Evolutionary conservation across 2,113 vertebrate species (phyloP).

Genomic region (Eclectus roratus): DNA sequence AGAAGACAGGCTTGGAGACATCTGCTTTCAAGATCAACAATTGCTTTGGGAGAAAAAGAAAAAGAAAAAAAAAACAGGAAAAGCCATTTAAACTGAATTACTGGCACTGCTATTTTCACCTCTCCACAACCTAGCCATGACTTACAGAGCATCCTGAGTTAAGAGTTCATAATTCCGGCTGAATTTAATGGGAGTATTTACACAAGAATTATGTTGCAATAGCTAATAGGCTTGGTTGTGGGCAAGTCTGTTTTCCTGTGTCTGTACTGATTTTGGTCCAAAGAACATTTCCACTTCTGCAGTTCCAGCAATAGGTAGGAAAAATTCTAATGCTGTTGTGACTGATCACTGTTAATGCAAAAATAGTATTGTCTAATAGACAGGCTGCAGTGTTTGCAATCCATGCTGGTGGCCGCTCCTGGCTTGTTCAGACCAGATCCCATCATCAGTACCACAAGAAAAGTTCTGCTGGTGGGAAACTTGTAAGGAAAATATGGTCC

Average conservation of each 20-base stretch:
- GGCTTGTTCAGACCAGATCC: not conserved
- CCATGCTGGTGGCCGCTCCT: not conserved
- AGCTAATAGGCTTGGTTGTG: not conserved
- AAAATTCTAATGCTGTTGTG: not conserved
- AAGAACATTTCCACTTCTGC: not conserved
- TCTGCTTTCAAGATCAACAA: constrained; percentile 24
- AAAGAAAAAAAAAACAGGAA: not conserved
- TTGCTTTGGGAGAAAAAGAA: not conserved
- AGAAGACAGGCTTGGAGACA: not conserved
- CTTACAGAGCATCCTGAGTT: constrained; percentile 21
- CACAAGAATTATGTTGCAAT: constrained; percentile 37
- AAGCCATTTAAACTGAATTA: constrained; percentile 19
- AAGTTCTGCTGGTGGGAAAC: not conserved
- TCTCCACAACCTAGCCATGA: constrained; percentile 18
- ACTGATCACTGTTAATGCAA: not conserved
- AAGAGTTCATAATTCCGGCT: constrained; percentile 2
- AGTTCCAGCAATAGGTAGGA: not conserved
- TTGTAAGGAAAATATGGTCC: not conserved
- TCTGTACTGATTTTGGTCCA: not conserved
- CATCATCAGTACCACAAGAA: not conserved
- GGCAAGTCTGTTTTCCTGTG: not conserved
- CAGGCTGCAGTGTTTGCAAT: not conserved
- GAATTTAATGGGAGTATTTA: constrained; percentile 31
- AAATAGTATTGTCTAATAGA: not conserved
- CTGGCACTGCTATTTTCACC: constrained; percentile 22